Evolutionary conservation across 1,140 invertebrate species (phyloP).

Genomic region (Brachionus sp.): DNA sequence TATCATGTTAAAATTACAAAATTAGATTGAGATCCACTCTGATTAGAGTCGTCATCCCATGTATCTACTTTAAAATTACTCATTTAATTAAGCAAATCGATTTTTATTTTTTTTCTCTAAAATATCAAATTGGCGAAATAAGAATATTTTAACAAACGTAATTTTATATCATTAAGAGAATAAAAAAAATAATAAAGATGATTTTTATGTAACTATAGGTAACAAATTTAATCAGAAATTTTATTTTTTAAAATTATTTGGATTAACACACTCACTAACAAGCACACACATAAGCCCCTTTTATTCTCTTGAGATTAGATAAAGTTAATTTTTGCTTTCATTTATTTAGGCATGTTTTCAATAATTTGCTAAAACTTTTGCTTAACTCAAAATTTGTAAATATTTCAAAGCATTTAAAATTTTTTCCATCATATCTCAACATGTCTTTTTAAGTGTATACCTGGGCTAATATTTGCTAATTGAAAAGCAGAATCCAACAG

Average conservation of each 20-base stretch:
- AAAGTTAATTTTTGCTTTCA: not conserved
- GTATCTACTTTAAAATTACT: conserved; percentile 11
- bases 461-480: not conserved
- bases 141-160: conserved; percentile 7
- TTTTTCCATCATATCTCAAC: not conserved
- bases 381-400: not conserved
- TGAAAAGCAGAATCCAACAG: not conserved
- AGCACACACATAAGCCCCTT: too few species aligned
- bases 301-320: not conserved
- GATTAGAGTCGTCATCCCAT: not conserved
- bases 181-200: not conserved
- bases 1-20: not conserved
- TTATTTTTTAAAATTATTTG: not conserved
- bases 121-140: not conserved
- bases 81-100: not conserved
- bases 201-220: conserved; percentile 12
- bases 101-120: not conserved
- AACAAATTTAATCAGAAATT: not conserved
- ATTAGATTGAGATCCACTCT: not conserved
- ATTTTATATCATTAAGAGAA: conserved; percentile 2
- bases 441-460: not conserved
- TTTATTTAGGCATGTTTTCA: not conserved
- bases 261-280: not conserved
- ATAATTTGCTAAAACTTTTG: not conserved
- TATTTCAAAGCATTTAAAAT: not conserved